Evolutionary conservation across 1,140 invertebrate genomes (phyloP), one percentile per base, ranked within the genome.

Genomic region (Pentalonia nigronervosa): DNA sequence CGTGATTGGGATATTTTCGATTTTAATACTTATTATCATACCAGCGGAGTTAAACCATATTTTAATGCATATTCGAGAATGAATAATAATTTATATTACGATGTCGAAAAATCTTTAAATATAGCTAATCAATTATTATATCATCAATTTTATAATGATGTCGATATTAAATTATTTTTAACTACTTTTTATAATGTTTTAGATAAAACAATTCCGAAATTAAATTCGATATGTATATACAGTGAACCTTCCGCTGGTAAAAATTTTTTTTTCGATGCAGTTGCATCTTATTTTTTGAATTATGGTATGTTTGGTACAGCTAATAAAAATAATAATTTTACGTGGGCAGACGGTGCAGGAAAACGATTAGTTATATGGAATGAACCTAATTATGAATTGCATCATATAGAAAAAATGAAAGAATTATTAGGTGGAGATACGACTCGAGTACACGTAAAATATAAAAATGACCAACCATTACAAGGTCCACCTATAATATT

Each of bases 381-480:
- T 3, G 50, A 67, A 60, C 89, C 89, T 0, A 90, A 90, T 53
- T 88, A 87, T 1, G 87, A 88, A 34, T 7, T 20, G 0, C 4
- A 17, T 20, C 48, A 88, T 53, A 17, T 90, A 0, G 56, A 90
- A 67, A 90, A 90, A 90, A 50, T 67, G 6, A 90, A 90, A 67
- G 56, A 90, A 47, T 30, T 56, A n/a, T 88, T 88, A 8, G 87
- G 47, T 6, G 87, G 87, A 8, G 87, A 88, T 23, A 88, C 87
- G 0, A 88, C 87, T 0, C 30, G 87, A 0, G n/a, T 88, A 0
- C 87, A 88, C 8, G 87, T 88, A 2, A 88, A 88, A 36, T 53
- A 88, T 88, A n/a, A 88, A 88, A 17, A 20, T 7, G 86, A 88
- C 34, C 25, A 48, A 34, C n/a, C 47, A 8, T 34, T 88, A 23